Evolutionary conservation across 2,113 vertebrate genomes (phyloP), one percentile per base, ranked within the genome.

Genomic region (Ceratotherium simum): DNA sequence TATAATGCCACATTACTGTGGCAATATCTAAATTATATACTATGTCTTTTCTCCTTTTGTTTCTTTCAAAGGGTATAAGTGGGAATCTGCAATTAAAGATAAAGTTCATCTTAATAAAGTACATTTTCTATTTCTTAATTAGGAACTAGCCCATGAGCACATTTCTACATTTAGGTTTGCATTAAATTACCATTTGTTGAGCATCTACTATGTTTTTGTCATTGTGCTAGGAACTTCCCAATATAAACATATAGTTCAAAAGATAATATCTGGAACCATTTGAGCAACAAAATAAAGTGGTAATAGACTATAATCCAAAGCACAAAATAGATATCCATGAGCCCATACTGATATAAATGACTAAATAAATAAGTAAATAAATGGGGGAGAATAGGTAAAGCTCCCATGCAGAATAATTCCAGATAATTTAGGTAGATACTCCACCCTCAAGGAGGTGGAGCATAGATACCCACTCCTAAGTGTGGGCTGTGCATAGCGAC

Each of bases 321-420:
- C 70, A 78, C 73, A 89, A 96, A 93, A 75, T 91, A 91, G 91
- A 79, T 91, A 94, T 75, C 9, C 36, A 60, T 58, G 31, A 87
- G 29, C 10, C 0, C 20, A 75, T 60, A 29, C 11, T n/a, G 29
- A 62, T 36, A 86, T 39, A 80, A 91, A 70, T 27, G 51, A 65
- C 62, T 56, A 11, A 62, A 31, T 48, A 54, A 75, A 90, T 48
- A 54, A n/a, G 62, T 58, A 76, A 80, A 60, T 29, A 48, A 86
- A 48, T 39, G 31, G 20, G 33, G n/a, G 12, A 79, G 4, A 92
- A 91, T 0, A 96, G 9, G 13, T 90, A 92, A 62, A 88, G 67
- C 33, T 87, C 65, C n/a, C 18, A 80, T 29, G 75, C 2, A 36
- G 81, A 91, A 69, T 78, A 94, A 86, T 58, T 90, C 36, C 51